Base-by-base conservation (phyloP, 2,113 vertebrate genomes). In the Sebastes schlegelii region DNA sequence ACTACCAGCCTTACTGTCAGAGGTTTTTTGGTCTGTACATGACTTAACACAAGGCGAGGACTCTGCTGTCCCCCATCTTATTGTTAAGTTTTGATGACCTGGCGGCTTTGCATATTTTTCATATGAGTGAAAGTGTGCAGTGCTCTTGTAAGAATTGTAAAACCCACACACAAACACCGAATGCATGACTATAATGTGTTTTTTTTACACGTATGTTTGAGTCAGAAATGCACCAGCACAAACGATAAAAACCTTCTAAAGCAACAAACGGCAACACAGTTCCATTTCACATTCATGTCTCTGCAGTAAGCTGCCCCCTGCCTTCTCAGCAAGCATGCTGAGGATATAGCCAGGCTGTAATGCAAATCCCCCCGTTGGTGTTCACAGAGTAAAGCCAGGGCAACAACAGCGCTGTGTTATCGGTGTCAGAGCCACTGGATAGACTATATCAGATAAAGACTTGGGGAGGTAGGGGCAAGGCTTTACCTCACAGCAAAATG, bases 341-440 rank as follows among this genome's bases (percentile, higher is more conserved):
- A 70, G 78, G 78, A 85, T 85, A 70, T 21, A 88, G 58, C 63
- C 63, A 45, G 45, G 13, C 82, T 77, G 83, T 77, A 87, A 89
- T 88, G 66, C 55, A 80, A 89, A 88, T 77, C 63, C 81, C 83
- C 82, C 83, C 67, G 68, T 66, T 80, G 78, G 87, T 78, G 87
- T 84, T 82, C 80, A 78, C 68, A 49, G 51, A 83, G 82, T 67
- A 46, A 77, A 55, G 70, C 82, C 74, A 69, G 64, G 64, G 67
- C 65, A 74, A 72, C 83, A 80, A 75, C 87, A 79, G 34, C 1
- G 14, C 75, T 19, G 65, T 79, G 80, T 87, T 88, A 84, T 79
- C 55, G 8, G 52, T 72, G 48, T 81, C 86, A 77, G 61, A 85
- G 72, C 84, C 49, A 66, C 48, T 74, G 72, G 68, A 78, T 85